Base-by-base conservation (phyloP, 2,888 invertebrate genomes). In the Linnaemya tessellans region DNA sequence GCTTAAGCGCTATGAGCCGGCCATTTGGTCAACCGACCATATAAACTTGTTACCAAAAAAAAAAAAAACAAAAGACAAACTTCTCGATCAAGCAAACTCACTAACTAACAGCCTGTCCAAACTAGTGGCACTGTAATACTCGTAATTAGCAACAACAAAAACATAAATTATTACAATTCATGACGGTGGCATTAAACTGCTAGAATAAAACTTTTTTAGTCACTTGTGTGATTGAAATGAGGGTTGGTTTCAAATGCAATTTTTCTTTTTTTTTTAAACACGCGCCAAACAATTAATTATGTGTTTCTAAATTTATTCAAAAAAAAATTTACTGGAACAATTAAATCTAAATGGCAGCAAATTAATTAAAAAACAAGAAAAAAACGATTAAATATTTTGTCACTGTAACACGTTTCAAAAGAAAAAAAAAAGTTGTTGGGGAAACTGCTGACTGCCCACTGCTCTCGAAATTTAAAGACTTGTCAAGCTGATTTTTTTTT, bases 291-390 rank as follows among this genome's bases (percentile, higher is more conserved):
- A 43, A 80, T 80, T 79, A 70, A 70, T 79, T 80, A 65, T 71
- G 46, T 70, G 60, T 46, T 64, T 30, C 7, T n/a, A 30, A 80
- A 60, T 74, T 73, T 65, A 65, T 80, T 51, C 58, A 80, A 15
- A 41, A 38, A 30, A 70, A 84, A 77, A 70, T 77, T 67, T 67
- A 65, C 65, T 43, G 38, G 25, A 43, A 67, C 77, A 80, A 77
- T 84, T 84, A 75, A 77, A 80, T 80, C 71, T 67, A 77, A 80
- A 62, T 67, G 84, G 64, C 68, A 64, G 67, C 68, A 77, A 80
- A 77, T 80, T 80, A 71, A 80, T 77, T 80, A 73, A 54, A 51
- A 62, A 54, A 64, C 38, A n/a, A 60, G 25, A 43, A 4, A 15
- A 54, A 64, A 62, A 51, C 41, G 54, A 58, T 80, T 71, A 73